Conservation (phyloP, 2,888 invertebrate genomes). For the Smittia aterrima region DNA sequence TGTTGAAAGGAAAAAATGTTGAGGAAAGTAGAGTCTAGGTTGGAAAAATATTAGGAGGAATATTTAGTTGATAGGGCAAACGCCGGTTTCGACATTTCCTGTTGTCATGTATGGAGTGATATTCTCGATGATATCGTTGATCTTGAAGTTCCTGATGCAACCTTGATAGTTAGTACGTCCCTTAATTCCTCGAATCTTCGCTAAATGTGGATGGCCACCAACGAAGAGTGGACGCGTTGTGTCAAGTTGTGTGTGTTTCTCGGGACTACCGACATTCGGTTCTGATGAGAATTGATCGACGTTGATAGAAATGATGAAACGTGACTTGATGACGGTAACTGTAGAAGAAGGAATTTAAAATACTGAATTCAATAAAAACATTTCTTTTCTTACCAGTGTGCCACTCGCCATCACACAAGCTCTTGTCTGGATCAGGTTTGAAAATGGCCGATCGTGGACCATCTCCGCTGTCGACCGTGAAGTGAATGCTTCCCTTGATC, state of each 20-base stretch:
- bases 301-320: constrained; percentile 81
- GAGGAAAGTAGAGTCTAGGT: not conserved
- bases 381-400: constrained; percentile 55
- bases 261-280: constrained; percentile 67
- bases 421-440: constrained; percentile 62
- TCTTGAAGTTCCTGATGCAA: constrained; percentile 70
- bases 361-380: no score
- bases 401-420: constrained; percentile 94
- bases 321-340: constrained; percentile 79
- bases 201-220: constrained; percentile 75
- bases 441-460: constrained; percentile 76
- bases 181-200: constrained; percentile 61
- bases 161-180: constrained; percentile 74
- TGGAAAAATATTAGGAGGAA: not conserved
- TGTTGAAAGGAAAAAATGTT: constrained; percentile 12
- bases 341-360: no score
- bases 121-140: constrained; percentile 57
- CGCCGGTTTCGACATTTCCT: constrained; percentile 73
- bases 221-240: constrained; percentile 84
- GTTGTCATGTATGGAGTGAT: constrained; percentile 62
- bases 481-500: constrained; percentile 77
- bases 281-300: constrained; percentile 59
- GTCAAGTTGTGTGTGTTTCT: constrained; percentile 64
- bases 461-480: constrained; percentile 79
- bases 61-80: constrained; percentile 73